Evolutionary conservation across 2,113 vertebrate species (phyloP).

Genomic region (Eleginops maclovinus): DNA sequence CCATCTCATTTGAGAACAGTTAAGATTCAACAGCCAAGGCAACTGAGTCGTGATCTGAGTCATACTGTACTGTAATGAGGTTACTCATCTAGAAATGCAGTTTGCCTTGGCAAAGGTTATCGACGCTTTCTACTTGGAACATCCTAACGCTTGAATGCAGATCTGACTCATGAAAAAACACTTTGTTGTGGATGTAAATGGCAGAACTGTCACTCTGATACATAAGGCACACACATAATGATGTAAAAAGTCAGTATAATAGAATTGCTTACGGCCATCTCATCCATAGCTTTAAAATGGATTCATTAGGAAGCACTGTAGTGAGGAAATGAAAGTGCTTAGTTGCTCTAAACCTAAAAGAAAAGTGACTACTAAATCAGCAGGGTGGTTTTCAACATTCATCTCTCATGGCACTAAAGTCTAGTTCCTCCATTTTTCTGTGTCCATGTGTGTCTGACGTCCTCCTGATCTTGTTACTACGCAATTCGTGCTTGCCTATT

Average conservation of each 20-base stretch:
- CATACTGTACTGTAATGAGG: slow-evolving; percentile 25
- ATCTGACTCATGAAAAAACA: slow-evolving; percentile 35
- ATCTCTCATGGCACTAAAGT: not conserved
- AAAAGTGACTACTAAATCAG: slow-evolving; percentile 23
- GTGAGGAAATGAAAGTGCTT: slow-evolving; percentile 14
- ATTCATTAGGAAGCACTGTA: not conserved
- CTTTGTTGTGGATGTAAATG: slow-evolving; percentile 28
- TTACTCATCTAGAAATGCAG: slow-evolving; percentile 43
- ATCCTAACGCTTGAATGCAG: not conserved
- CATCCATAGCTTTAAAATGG: not conserved
- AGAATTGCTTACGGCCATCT: not conserved
- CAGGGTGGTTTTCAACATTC: slow-evolving; percentile 11
- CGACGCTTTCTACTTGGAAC: slow-evolving; percentile 2
- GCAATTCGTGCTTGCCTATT: slow-evolving; percentile 17
- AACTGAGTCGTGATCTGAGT: slow-evolving; percentile 44
- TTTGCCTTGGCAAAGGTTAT: slow-evolving; percentile 9
- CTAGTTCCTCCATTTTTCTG: slow-evolving; percentile 2
- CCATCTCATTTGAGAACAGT: not conserved
- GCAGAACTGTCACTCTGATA: slow-evolving; percentile 7
- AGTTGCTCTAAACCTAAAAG: not conserved
- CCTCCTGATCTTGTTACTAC: slow-evolving; percentile 19
- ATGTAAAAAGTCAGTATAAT: not conserved
- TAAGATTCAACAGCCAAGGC: not conserved
- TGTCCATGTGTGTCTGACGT: slow-evolving; percentile 11
- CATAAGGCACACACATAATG: not conserved